Conservation (phyloP, 2,113 vertebrate species). For the Semicossyphus pulcher region DNA sequence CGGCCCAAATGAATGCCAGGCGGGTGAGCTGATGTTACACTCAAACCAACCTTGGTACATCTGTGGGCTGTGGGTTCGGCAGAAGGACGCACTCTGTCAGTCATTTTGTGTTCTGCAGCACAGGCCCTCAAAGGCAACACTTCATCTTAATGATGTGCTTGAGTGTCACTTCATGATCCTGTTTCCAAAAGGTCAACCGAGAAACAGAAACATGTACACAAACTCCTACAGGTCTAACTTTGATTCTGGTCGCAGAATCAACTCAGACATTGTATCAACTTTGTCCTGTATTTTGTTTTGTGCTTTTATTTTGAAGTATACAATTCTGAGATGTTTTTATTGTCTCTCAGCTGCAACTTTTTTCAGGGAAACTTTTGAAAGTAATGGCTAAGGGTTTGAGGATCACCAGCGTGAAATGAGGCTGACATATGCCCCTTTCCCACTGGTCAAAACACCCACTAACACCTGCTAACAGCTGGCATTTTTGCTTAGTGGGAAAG, state of each 20-base stretch:
- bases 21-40: constrained; percentile 26
- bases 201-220: background rate
- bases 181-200: constrained; percentile 7
- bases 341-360: too few species aligned
- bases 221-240: background rate
- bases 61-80: constrained; percentile 30
- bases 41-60: constrained; percentile 10
- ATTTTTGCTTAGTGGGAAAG: too few species aligned
- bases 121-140: constrained; percentile 33
- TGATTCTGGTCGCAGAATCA: constrained; percentile 8
- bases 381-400: background rate
- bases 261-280: background rate
- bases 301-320: background rate
- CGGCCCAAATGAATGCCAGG: constrained; percentile 35
- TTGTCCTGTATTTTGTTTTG: background rate
- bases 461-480: too few species aligned
- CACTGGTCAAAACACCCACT: too few species aligned
- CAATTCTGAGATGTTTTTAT: background rate
- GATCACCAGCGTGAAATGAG: too few species aligned
- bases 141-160: constrained; percentile 44
- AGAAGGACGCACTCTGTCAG: constrained; percentile 19
- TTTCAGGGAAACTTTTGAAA: background rate
- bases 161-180: constrained; percentile 3
- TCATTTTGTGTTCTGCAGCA: constrained; percentile 19
- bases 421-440: too few species aligned